Evolutionary conservation across 2,797 vertebrate species (phyloP), one percentile per base, ranked within the genome.

Genomic region (Podargus strigoides): DNA sequence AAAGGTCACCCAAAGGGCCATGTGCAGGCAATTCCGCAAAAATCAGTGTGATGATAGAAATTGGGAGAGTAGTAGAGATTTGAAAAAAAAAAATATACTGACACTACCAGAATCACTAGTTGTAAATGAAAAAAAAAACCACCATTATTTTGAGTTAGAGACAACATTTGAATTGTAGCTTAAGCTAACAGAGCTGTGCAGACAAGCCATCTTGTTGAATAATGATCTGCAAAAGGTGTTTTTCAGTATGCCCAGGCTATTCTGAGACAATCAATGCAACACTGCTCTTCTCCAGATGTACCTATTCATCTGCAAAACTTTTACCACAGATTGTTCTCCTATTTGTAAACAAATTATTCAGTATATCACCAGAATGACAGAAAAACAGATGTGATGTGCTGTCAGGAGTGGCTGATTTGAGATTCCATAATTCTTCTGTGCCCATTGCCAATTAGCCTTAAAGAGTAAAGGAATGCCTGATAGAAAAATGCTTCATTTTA

Each of bases 341-440:
- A 74, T 93, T 96, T 93, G 90, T 94, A 95, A 97, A 96, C 92
- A 95, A 90, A 95, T 92, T 85, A 83, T 85, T 95, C 90, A 59
- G 60, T 72, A 74, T 91, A 90, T 86, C 59, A 56, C 3, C 12
- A 87, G 68, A 85, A 85, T 85, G 80, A 91, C 73, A 95, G 87
- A 89, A 41, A 94, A 94, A 86, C 89, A 94, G 88, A 95, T 95
- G 91, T 83, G 62, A 87, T 64, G 20, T 77, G 68, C 56, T 87
- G 58, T 83, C 79, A 89, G 78, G 89, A 82, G 53, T 32, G 46
- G 53, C 30, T 92, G 83, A 93, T 92, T 92, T 83, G 81, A 95
- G 68, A 85, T 89, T 87, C 2, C 22, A 16, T 85, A 79, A 87
- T 81, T 93, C 52, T 94, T 90, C 78, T 53, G 27, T 42, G n/a